A percentile compares a stretch with the other conserved stretches of the same genome.
These are phyloP conservation scores for Carpatolechia fugitivella DNA, from an alignment of 2,888 invertebrate genomes.

Conservation along the genomic window DNA sequence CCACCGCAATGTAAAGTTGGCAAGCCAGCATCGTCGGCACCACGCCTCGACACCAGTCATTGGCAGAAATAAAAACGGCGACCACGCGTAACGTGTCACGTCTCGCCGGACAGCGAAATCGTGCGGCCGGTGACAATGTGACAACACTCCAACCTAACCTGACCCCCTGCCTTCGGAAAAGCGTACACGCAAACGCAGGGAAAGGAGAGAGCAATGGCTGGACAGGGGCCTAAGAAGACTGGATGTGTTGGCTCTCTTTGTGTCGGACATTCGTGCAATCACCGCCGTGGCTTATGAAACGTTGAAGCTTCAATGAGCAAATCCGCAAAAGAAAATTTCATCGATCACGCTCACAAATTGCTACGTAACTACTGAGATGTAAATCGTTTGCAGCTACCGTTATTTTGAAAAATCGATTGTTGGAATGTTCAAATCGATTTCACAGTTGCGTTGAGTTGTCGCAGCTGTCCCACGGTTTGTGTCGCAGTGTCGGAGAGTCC, in stretches of 20 bases:
- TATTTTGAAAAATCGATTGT: slow-evolving; percentile 76
- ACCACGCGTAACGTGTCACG: slow-evolving; percentile 78
- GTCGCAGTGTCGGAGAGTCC: slow-evolving; percentile 27
- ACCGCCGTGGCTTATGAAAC: slow-evolving; percentile 74
- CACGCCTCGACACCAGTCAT: slow-evolving; percentile 78
- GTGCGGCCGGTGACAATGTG: slow-evolving; percentile 76
- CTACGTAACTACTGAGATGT: slow-evolving; percentile 72
- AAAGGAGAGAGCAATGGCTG: slow-evolving; percentile 23
- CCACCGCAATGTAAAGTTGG: slow-evolving; percentile 37
- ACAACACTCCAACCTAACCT: slow-evolving; percentile 48
- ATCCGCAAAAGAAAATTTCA: slow-evolving; percentile 73
- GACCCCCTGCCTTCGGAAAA: slow-evolving; percentile 38
- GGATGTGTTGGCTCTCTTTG: slow-evolving; percentile 46
- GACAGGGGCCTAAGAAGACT: slow-evolving; percentile 41
- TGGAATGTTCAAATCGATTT: slow-evolving; percentile 54
- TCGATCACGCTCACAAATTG: slow-evolving; percentile 75
- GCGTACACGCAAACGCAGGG: slow-evolving; percentile 20
- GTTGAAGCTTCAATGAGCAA: slow-evolving; percentile 73
- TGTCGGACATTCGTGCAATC: slow-evolving; percentile 55
- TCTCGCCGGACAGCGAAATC: slow-evolving; percentile 74
- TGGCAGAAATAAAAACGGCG: slow-evolving; percentile 79
- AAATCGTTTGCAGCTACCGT: slow-evolving; percentile 72
- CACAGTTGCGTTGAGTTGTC: slow-evolving; percentile 69
- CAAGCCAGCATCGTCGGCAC: slow-evolving; percentile 53
- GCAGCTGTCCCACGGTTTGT: slow-evolving; percentile 70